Evolutionary conservation across 1,140 invertebrate species (phyloP).

Genomic region (Aphelinus atriplicis): DNA sequence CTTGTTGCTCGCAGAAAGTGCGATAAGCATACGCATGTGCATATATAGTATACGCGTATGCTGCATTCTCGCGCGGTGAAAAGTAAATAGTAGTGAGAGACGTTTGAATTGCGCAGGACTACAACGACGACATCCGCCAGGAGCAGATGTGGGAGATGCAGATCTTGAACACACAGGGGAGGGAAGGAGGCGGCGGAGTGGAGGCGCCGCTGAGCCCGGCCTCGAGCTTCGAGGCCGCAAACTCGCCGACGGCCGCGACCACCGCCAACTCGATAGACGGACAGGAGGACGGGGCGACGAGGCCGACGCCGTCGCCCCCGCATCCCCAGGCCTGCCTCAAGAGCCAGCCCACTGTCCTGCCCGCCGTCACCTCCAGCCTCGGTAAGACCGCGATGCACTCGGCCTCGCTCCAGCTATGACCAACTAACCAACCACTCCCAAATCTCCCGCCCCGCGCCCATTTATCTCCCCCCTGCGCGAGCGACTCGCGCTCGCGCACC

Average conservation of each 20-base stretch:
- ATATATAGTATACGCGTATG: neutral
- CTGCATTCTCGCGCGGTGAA: neutral
- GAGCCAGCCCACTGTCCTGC: constrained; percentile 48
- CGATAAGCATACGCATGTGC: neutral
- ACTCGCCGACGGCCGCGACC: constrained; percentile 62
- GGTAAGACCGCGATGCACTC: constrained; percentile 45
- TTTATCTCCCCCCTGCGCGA: too few relatives aligned
- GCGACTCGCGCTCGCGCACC: too few relatives aligned
- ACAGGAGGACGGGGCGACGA: constrained; percentile 54
- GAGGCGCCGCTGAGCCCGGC: constrained; percentile 55
- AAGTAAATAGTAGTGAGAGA: neutral
- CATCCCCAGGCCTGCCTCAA: constrained; percentile 51
- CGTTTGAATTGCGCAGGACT: constrained; percentile 60
- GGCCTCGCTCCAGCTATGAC: neutral
- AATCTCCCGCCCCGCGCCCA: too few relatives aligned
- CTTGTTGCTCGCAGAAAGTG: neutral
- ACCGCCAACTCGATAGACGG: constrained; percentile 61
- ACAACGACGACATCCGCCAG: constrained; percentile 83
- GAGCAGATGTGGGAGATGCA: constrained; percentile 81
- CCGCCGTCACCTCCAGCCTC: constrained; percentile 49
- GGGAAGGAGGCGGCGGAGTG: constrained; percentile 49
- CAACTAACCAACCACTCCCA: too few relatives aligned
- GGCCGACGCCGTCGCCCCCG: constrained; percentile 62
- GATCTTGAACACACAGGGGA: constrained; percentile 66
- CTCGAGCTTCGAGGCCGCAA: constrained; percentile 56